phyloP scores from a whole-genome alignment of 2,797 vertebrate genomes.

The Manis javanica region DNA sequence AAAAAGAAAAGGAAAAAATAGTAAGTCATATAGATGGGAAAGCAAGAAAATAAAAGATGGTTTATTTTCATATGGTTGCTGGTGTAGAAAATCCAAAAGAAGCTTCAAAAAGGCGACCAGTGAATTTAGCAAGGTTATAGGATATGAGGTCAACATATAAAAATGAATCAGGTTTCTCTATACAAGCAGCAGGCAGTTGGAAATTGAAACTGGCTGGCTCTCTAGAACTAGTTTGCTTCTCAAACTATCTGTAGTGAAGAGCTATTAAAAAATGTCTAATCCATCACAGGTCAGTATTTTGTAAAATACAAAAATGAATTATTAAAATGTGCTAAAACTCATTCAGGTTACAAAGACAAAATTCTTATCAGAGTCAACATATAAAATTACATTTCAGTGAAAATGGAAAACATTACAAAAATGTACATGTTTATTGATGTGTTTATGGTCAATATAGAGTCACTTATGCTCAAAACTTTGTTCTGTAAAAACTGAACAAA shows the following conservation, averaged over 20 bases:
- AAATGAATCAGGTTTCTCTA: background rate
- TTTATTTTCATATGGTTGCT: background rate
- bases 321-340: background rate
- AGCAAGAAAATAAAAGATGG: background rate
- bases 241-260: background rate
- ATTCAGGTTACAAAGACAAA: background rate
- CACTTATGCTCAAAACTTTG: background rate
- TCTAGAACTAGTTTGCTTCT: background rate
- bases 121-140: background rate
- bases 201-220: background rate
- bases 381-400: background rate
- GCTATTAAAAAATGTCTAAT: background rate
- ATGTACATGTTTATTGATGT: background rate
- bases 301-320: background rate
- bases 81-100: background rate
- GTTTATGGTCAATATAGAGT: background rate
- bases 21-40: background rate
- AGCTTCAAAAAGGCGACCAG: background rate
- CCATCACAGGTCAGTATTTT: background rate
- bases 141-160: background rate
- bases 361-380: background rate
- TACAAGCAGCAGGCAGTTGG: background rate
- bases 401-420: background rate
- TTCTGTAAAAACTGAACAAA: background rate
- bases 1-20: background rate